phyloP scores from a whole-genome alignment of 2,113 vertebrate genomes.

The Caranx ignobilis region DNA sequence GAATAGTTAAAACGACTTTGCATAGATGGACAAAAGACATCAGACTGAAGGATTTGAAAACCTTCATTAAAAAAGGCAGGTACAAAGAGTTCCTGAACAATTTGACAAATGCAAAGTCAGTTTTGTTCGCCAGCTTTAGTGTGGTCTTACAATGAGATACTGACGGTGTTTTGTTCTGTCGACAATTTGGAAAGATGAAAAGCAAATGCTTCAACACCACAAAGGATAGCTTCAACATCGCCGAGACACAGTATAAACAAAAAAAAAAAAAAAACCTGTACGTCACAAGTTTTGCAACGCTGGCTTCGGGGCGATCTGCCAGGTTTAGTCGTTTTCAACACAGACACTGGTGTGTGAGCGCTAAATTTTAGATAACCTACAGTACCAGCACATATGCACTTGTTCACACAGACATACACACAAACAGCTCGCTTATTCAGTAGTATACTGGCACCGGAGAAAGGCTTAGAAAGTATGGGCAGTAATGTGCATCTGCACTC shows the following conservation, averaged over 20 bases:
- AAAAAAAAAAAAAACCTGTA: neutral
- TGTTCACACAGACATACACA: neutral
- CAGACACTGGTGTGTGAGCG: neutral
- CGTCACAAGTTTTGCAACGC: constrained; percentile 8
- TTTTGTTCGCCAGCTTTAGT: neutral
- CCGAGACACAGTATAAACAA: constrained; percentile 21
- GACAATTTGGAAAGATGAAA: constrained; percentile 11
- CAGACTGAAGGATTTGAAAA: neutral
- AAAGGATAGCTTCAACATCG: constrained; percentile 11
- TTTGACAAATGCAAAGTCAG: neutral
- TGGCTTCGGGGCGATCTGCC: neutral
- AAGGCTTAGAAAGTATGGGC: neutral
- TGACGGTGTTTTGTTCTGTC: neutral
- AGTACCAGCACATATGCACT: neutral
- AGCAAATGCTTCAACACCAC: neutral
- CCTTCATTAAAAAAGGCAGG: neutral
- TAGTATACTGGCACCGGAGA: neutral
- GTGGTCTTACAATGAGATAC: neutral
- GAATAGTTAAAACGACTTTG: neutral
- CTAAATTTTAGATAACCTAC: neutral
- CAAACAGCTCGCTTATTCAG: neutral
- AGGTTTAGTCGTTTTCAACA: constrained; percentile 12
- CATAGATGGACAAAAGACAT: neutral
- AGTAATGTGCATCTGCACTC: neutral
- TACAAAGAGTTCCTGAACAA: neutral